Evolutionary conservation across 2,797 vertebrate species (phyloP).

Genomic region (Myotis vivesi): DNA sequence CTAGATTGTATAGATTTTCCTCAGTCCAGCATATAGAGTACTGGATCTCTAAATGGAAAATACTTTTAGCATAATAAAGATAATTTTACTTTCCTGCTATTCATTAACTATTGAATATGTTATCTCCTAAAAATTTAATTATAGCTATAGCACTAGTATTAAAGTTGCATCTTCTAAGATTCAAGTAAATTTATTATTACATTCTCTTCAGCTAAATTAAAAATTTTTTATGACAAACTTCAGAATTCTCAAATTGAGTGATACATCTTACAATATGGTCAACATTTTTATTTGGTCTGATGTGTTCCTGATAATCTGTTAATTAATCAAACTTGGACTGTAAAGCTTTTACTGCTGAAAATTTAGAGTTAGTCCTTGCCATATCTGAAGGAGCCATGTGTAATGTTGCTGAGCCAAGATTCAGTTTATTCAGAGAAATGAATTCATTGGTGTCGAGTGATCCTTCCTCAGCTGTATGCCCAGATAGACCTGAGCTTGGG

Average conservation of each 20-base stretch:
- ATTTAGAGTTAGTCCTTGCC: background rate
- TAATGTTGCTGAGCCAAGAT: background rate
- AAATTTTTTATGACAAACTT: conserved; percentile 13
- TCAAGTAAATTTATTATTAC: conserved; percentile 20
- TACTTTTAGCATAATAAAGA: background rate
- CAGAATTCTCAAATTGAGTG: conserved; percentile 30
- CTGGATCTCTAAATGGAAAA: conserved; percentile 1
- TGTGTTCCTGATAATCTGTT: conserved; percentile 6
- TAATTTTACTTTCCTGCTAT: conserved; percentile 24
- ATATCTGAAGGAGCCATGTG: background rate
- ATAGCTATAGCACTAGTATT: background rate
- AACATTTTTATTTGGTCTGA: background rate
- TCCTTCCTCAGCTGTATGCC: conserved; percentile 4
- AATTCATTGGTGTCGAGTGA: conserved; percentile 37
- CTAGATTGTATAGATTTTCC: background rate
- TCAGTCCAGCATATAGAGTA: background rate
- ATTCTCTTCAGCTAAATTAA: conserved; percentile 10
- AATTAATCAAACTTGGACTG: conserved; percentile 1
- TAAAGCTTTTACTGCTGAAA: conserved; percentile 11
- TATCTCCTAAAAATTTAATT: conserved; percentile 27
- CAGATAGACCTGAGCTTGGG: background rate
- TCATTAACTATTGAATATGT: conserved; percentile 19
- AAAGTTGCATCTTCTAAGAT: conserved; percentile 4
- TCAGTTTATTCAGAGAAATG: conserved; percentile 23
- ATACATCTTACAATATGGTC: background rate